These are phyloP conservation scores for Xyrichtys novacula DNA, from an alignment of 2,797 vertebrate species.

Conservation along the genomic window DNA sequence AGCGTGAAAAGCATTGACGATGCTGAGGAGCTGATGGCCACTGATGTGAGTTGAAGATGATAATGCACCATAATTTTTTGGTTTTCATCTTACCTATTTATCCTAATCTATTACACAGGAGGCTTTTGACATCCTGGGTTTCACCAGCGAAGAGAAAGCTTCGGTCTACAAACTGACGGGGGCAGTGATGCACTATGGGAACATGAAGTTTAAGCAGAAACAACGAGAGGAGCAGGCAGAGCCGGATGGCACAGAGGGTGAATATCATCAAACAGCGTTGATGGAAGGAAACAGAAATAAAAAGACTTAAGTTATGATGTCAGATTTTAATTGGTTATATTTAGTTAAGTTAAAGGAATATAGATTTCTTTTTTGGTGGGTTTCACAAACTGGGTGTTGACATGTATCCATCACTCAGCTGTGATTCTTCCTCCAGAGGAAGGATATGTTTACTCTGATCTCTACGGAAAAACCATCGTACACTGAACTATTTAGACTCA, in stretches of 20 bases:
- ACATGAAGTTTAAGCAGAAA: constrained; percentile 94
- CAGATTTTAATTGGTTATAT: not conserved
- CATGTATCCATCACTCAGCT: too few relatives aligned
- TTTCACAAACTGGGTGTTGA: too few relatives aligned
- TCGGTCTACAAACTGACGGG: constrained; percentile 92
- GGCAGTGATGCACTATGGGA: constrained; percentile 91
- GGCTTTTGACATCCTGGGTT: constrained; percentile 90
- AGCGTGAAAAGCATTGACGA: constrained; percentile 87
- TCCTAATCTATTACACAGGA: constrained; percentile 68
- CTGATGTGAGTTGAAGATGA: constrained; percentile 76
- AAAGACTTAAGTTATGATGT: not conserved
- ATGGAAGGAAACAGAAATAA: not conserved
- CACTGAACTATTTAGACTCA: too few relatives aligned
- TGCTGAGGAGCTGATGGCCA: constrained; percentile 86
- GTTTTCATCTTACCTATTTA: not conserved
- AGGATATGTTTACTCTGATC: too few relatives aligned
- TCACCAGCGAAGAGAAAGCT: constrained; percentile 86
- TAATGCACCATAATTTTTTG: not conserved
- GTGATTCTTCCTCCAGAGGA: too few relatives aligned
- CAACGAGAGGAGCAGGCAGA: constrained; percentile 92
- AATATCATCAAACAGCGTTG: constrained; percentile 5
- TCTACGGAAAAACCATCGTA: too few relatives aligned
- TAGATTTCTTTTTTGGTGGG: too few relatives aligned
- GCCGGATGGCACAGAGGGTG: constrained; percentile 91
- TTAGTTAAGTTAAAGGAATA: too few relatives aligned